Conservation (phyloP, 2,888 invertebrate species). For the Anthophora plumipes region DNA sequence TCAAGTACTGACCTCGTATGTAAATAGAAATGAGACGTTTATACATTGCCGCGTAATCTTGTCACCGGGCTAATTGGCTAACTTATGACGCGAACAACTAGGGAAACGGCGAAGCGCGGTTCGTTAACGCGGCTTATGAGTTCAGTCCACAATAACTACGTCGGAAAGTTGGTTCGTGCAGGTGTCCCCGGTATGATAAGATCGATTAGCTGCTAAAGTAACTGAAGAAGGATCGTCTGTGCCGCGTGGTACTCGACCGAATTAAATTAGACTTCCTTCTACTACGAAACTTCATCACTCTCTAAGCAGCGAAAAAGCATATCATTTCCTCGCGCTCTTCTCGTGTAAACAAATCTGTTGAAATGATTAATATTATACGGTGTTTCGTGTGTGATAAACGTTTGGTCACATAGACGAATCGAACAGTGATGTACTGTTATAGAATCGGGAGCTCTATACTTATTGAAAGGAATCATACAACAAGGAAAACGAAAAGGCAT, state of each 20-base stretch:
- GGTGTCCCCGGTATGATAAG: conserved; percentile 53
- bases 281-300: conserved; percentile 1
- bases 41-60: conserved; percentile 66
- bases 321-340: background rate
- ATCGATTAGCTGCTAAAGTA: conserved; percentile 59
- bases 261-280: conserved; percentile 40
- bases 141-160: conserved; percentile 62
- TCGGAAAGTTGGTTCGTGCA: conserved; percentile 54
- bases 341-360: no score
- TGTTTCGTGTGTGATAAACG: no score
- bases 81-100: conserved; percentile 65
- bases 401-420: no score
- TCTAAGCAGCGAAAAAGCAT: conserved; percentile 11
- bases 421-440: no score
- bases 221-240: conserved; percentile 47
- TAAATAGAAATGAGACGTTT: conserved; percentile 67
- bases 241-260: conserved; percentile 23
- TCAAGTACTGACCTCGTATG: conserved; percentile 48
- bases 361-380: no score
- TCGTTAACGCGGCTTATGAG: conserved; percentile 69
- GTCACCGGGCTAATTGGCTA: conserved; percentile 67
- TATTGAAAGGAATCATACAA: no score
- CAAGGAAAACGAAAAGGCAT: no score
- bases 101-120: conserved; percentile 53
- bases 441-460: no score